phyloP scores from a whole-genome alignment of 2,888 invertebrate genomes.

The Drosophila mimica region DNA sequence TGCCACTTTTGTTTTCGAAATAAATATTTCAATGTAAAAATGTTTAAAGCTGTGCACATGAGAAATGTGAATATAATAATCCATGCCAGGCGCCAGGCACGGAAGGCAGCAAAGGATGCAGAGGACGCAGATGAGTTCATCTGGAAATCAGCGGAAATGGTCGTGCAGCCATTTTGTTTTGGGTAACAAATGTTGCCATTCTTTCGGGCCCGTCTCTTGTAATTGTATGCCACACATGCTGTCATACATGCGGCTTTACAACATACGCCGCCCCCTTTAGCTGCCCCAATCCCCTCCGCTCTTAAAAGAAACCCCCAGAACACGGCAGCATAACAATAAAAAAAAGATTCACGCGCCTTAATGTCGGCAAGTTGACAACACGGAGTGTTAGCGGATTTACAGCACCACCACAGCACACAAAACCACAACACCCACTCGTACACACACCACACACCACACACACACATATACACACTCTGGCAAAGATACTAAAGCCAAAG shows the following conservation, averaged over 20 bases:
- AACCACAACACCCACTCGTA: slow-evolving; percentile 20
- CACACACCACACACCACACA: slow-evolving; percentile 6
- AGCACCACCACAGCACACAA: slow-evolving; percentile 29
- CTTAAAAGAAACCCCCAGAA: slow-evolving; percentile 32
- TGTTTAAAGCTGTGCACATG: slow-evolving; percentile 61
- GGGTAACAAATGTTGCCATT: slow-evolving; percentile 68
- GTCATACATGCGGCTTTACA: slow-evolving; percentile 65
- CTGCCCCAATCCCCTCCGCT: neutral
- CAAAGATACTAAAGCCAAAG: slow-evolving; percentile 41
- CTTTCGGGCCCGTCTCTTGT: slow-evolving; percentile 48
- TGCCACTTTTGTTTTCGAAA: slow-evolving; percentile 42
- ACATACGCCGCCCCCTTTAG: neutral
- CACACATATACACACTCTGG: slow-evolving; percentile 2
- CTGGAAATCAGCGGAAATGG: slow-evolving; percentile 68
- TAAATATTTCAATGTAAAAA: slow-evolving; percentile 60
- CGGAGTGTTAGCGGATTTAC: slow-evolving; percentile 77
- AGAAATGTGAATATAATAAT: slow-evolving; percentile 78
- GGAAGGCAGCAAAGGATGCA: slow-evolving; percentile 20
- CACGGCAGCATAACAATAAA: slow-evolving; percentile 72
- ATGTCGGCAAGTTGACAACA: slow-evolving; percentile 79
- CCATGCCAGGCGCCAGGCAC: slow-evolving; percentile 51
- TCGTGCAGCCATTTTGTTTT: slow-evolving; percentile 71
- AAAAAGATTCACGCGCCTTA: slow-evolving; percentile 77
- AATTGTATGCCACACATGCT: slow-evolving; percentile 73
- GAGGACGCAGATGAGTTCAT: slow-evolving; percentile 51